Percentiles rank a stretch among this genome's conserved stretches.
These are phyloP conservation scores for Drosophila macrospina DNA, from an alignment of 2,888 invertebrate genomes.

Conservation along the genomic window DNA sequence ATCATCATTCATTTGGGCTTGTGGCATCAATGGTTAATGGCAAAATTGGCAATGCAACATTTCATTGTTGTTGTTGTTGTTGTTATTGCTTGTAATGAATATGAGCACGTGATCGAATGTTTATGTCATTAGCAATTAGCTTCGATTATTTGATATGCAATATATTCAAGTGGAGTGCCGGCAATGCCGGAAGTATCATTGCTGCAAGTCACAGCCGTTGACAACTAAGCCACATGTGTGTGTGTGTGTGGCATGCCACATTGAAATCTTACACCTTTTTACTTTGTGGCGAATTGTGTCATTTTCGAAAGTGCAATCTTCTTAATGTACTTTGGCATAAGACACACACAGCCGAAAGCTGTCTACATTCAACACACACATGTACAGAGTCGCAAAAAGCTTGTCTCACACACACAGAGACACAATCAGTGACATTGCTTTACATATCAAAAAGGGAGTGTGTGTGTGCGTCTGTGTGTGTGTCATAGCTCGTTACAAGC, in stretches of 20 bases:
- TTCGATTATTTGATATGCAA: slow-evolving; percentile 19
- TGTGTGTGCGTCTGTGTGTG: slow-evolving; percentile 26
- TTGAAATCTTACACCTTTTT: slow-evolving; percentile 39
- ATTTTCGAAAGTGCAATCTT: slow-evolving; percentile 78
- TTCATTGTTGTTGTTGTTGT: slow-evolving; percentile 1
- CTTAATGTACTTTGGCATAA: slow-evolving; percentile 72
- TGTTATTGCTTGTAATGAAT: slow-evolving; percentile 63
- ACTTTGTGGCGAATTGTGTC: slow-evolving; percentile 66
- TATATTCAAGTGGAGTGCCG: background rate
- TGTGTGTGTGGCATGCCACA: slow-evolving; percentile 10
- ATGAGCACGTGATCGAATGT: slow-evolving; percentile 61
- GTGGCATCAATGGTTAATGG: slow-evolving; percentile 72
- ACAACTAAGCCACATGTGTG: background rate
- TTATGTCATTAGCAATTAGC: slow-evolving; percentile 68
- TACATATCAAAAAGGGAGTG: slow-evolving; percentile 45
- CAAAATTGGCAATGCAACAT: slow-evolving; percentile 63
- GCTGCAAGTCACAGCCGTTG: slow-evolving; percentile 2
- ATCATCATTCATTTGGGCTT: slow-evolving; percentile 42
- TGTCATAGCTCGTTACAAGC: slow-evolving; percentile 55
- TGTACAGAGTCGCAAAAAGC: slow-evolving; percentile 17
- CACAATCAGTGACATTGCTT: slow-evolving; percentile 43
- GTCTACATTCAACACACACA: slow-evolving; percentile 34
- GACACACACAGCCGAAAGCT: slow-evolving; percentile 35
- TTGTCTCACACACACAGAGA: slow-evolving; percentile 22
- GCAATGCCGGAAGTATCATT: slow-evolving; percentile 5